These are phyloP conservation scores for Macropodus opercularis DNA, from an alignment of 2,797 vertebrate species.

Conservation along the genomic window DNA sequence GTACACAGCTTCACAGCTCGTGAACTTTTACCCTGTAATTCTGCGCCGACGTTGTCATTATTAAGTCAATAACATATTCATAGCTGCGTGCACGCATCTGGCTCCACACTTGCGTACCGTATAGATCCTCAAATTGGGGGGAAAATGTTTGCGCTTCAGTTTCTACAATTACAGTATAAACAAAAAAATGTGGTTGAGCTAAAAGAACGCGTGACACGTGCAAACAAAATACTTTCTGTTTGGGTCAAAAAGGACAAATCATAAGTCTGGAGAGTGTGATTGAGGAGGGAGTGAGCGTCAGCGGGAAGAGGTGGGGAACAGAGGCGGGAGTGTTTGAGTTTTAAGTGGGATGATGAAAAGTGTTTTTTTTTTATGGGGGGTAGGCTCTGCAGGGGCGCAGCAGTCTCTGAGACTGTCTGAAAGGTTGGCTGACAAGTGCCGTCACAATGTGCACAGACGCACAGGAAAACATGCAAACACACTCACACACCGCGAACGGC, in stretches of 20 bases:
- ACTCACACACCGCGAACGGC: conserved; percentile 14
- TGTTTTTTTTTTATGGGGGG: conserved; percentile 42
- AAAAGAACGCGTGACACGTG: conserved; percentile 8
- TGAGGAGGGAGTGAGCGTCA: conserved; percentile 34
- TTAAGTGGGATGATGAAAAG: conserved; percentile 72
- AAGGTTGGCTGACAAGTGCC: conserved; percentile 69
- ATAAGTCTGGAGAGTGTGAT: conserved; percentile 46
- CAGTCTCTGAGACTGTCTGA: conserved; percentile 61
- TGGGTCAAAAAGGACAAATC: conserved; percentile 66
- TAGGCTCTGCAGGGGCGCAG: conserved; percentile 58
- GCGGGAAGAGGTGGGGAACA: conserved; percentile 37
- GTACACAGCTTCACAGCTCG: conserved; percentile 40
- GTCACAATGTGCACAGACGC: conserved; percentile 34
- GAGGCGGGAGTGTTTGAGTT: conserved; percentile 60
- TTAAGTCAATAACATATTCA: conserved; percentile 64
- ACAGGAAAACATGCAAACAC: conserved; percentile 10
- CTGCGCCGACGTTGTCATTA: conserved; percentile 66
- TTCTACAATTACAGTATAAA: conserved; percentile 25
- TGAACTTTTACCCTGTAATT: conserved; percentile 71
- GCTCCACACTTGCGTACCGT: conserved; percentile 14
- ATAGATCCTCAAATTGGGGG: conserved; percentile 45
- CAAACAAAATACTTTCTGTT: conserved; percentile 47
- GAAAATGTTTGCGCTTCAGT: conserved; percentile 16
- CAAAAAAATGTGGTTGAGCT: conserved; percentile 14
- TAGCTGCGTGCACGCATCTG: conserved; percentile 32